Evolutionary conservation across 2,113 vertebrate species (phyloP).

Genomic region (Sula dactylatra): DNA sequence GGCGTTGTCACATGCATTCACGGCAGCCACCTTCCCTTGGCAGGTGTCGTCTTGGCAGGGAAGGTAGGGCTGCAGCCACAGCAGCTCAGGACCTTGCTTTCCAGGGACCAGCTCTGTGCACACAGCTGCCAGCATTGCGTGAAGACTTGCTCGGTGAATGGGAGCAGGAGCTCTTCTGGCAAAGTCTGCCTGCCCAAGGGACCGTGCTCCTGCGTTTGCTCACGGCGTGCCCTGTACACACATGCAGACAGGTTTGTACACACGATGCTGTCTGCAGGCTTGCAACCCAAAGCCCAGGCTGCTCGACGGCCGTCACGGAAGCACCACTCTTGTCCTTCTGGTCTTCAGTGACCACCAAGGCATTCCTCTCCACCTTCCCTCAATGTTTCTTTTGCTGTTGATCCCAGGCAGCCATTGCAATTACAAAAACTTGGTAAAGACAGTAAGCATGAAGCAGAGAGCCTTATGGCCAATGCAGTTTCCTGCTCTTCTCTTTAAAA

Average conservation of each 20-base stretch:
- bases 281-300: not conserved
- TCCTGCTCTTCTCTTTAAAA: not conserved
- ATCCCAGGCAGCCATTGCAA: not conserved
- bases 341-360: not conserved
- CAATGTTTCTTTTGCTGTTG: not conserved
- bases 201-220: rapidly evolving
- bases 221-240: rapidly evolving
- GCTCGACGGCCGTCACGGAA: not conserved
- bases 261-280: not conserved
- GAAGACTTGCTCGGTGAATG: not conserved
- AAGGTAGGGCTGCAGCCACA: not conserved
- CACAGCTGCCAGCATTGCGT: not conserved
- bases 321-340: not conserved
- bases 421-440: not conserved
- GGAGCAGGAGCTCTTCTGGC: not conserved
- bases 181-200: not conserved
- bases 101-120: not conserved
- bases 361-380: not conserved
- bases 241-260: not conserved
- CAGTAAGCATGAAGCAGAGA: not conserved
- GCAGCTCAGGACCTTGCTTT: not conserved
- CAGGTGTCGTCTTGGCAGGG: not conserved
- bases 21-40: not conserved
- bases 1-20: not conserved
- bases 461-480: not conserved